phyloP scores from a whole-genome alignment of 1,140 invertebrate genomes.

The Tachypleus tridentatus region DNA sequence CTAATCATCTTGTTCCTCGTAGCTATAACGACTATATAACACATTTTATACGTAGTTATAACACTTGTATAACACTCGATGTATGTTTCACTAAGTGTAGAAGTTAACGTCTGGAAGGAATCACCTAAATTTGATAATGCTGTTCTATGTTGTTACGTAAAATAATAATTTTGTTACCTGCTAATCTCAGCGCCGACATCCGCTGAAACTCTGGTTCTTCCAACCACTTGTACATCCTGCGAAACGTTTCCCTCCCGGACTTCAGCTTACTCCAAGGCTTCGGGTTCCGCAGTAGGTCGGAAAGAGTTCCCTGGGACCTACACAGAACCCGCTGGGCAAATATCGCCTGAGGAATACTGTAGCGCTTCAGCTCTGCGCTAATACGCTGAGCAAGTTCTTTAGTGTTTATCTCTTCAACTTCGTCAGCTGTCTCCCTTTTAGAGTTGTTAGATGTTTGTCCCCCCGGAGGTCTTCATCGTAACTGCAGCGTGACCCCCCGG shows the following conservation, averaged over 20 bases:
- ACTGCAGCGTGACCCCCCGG: slow-evolving; percentile 4
- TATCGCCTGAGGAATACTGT: slow-evolving; percentile 98
- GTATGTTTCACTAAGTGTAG: too few species aligned
- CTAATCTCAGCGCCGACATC: slow-evolving; percentile 94
- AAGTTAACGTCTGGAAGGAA: too few species aligned
- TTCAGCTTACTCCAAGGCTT: slow-evolving; percentile 99
- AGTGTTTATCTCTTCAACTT: slow-evolving; percentile 97
- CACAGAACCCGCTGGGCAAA: slow-evolving; percentile 97
- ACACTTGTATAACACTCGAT: too few species aligned
- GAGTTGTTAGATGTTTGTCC: slow-evolving; percentile 17
- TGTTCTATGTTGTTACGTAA: too few species aligned
- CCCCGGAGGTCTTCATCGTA: slow-evolving; percentile 11
- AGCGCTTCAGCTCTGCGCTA: slow-evolving; percentile 94
- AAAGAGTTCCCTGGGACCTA: slow-evolving; percentile 93
- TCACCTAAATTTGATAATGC: too few species aligned
- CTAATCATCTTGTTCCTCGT: too few species aligned
- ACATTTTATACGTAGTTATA: too few species aligned
- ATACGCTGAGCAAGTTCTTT: slow-evolving; percentile 97
- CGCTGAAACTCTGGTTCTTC: slow-evolving; percentile 98
- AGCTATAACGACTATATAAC: too few species aligned
- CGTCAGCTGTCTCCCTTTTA: slow-evolving; percentile 29
- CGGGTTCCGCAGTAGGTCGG: slow-evolving; percentile 90
- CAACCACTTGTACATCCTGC: slow-evolving; percentile 99
- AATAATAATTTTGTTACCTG: slow-evolving; percentile 57
- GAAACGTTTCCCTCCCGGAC: slow-evolving; percentile 98